Evolutionary conservation across 1,140 invertebrate genomes (phyloP), one percentile per base, ranked within the genome.

Genomic region (Nebria ingens): DNA sequence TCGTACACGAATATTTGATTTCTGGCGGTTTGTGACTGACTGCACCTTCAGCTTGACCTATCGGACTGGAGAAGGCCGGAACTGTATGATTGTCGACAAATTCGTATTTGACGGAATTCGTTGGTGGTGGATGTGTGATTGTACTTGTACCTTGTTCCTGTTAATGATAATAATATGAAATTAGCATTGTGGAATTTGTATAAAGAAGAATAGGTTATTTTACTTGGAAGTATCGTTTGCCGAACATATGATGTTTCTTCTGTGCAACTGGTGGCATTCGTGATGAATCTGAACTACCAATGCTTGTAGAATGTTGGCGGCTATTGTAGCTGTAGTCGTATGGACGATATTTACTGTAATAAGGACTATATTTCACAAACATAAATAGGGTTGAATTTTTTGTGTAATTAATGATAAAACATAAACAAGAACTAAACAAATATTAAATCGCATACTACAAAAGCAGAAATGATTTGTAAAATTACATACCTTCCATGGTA

Each of bases 231-330:
- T 85, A 88, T 59, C 89, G 70, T 65, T 91, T 92, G 12, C 89
- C 91, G 67, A 90, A 93, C 81, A 93, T 84, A 61, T 93, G 89
- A 69, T 93, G 89, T 69, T 93, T 93, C 74, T 93, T 93, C 68
- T 92, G 89, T 1, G 89, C 85, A n/a, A 90, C 81, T 38, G 85
- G 78, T 60, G 85, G 74, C 63, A 81, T 69, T 21, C 74, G 71
- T 2, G 67, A 73, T 54, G 64, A 69, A 21, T 69, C 63, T 1
- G 63, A 61, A 21, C 38, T 54, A 17, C 55, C 58, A 19, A 58
- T 51, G 21, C 62, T 21, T 22, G 42, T 52, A 11, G 63, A 45
- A 66, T 74, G 58, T 66, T 67, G n/a, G 61, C 68, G 72, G 63
- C 64, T 69, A 21, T 77, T 71, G 62, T 84, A 85, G 58, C 79